Evolutionary conservation across 2,797 vertebrate genomes (phyloP).

Genomic region (Amblyopsis hoosieri): DNA sequence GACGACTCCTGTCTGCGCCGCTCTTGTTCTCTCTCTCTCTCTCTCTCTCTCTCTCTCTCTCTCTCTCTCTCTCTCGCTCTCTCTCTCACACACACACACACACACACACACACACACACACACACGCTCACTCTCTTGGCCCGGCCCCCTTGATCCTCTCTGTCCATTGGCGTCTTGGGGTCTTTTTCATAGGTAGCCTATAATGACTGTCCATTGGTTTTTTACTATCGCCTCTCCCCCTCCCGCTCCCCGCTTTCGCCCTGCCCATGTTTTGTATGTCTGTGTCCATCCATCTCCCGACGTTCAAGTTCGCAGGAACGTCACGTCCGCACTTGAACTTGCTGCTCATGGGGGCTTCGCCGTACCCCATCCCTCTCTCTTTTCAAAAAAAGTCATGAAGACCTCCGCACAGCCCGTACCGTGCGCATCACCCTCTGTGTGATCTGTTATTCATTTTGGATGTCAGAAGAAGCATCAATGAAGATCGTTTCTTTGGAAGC

Average conservation of each 20-base stretch:
- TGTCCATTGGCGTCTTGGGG: slow-evolving; percentile 90
- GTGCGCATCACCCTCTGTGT: slow-evolving; percentile 88
- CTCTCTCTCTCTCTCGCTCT: slow-evolving; percentile 36
- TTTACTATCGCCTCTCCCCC: slow-evolving; percentile 86
- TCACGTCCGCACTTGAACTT: slow-evolving; percentile 99
- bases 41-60: slow-evolving; percentile 60
- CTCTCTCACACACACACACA: slow-evolving; percentile 46
- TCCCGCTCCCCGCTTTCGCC: slow-evolving; percentile 86
- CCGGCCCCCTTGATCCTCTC: slow-evolving; percentile 79
- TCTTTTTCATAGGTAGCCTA: slow-evolving; percentile 90
- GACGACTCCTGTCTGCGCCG: neutral
- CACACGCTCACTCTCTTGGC: slow-evolving; percentile 50
- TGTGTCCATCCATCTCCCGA: slow-evolving; percentile 95
- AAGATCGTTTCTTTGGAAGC: slow-evolving; percentile 93
- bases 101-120: slow-evolving; percentile 42
- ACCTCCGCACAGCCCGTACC: slow-evolving; percentile 90
- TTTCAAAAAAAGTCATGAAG: slow-evolving; percentile 89
- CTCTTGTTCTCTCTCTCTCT: slow-evolving; percentile 33
- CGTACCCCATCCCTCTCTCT: slow-evolving; percentile 80
- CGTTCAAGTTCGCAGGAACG: slow-evolving; percentile 99
- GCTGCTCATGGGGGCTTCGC: slow-evolving; percentile 92
- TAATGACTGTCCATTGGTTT: slow-evolving; percentile 95
- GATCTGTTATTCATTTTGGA: slow-evolving; percentile 90
- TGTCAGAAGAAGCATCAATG: slow-evolving; percentile 95
- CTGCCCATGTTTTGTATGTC: slow-evolving; percentile 93